phyloP scores from a whole-genome alignment of 2,797 vertebrate genomes.

The Phalloptychus januarius region DNA sequence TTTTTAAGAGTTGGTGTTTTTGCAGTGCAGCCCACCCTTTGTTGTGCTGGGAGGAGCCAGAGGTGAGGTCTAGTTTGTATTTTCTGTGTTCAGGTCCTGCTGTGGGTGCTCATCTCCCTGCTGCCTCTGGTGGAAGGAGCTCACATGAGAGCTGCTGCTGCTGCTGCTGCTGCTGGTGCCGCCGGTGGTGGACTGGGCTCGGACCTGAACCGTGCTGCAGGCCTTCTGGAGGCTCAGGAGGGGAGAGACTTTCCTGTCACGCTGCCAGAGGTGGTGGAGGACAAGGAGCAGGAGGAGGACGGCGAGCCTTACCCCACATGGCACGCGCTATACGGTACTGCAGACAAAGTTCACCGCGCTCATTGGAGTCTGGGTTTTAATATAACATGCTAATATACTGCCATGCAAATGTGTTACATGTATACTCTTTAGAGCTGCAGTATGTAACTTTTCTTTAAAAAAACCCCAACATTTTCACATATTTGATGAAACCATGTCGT shows the following conservation, averaged over 20 bases:
- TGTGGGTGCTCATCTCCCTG: slow-evolving; percentile 79
- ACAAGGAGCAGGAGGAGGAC: slow-evolving; percentile 71
- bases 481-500: too few relatives aligned
- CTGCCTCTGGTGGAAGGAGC: slow-evolving; percentile 79
- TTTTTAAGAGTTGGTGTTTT: too few relatives aligned
- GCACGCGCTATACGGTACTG: slow-evolving; percentile 73
- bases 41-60: neutral
- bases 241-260: slow-evolving; percentile 73
- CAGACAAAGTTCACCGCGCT: too few relatives aligned
- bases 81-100: slow-evolving; percentile 72
- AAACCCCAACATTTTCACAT: too few relatives aligned
- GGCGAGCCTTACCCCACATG: slow-evolving; percentile 72
- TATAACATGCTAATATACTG: neutral
- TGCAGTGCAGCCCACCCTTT: neutral
- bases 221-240: slow-evolving; percentile 61
- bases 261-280: slow-evolving; percentile 73
- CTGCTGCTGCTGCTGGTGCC: slow-evolving; percentile 15
- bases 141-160: slow-evolving; percentile 44
- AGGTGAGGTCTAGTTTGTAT: neutral
- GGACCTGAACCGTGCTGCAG: slow-evolving; percentile 55
- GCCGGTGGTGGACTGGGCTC: slow-evolving; percentile 30
- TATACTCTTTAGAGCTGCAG: neutral
- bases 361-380: neutral
- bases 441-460: too few relatives aligned
- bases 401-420: neutral